A percentile compares a stretch with the other conserved stretches of the same genome.
Evolutionary conservation across 2,888 invertebrate genomes (phyloP).

Genomic region (Lypha dubia): DNA sequence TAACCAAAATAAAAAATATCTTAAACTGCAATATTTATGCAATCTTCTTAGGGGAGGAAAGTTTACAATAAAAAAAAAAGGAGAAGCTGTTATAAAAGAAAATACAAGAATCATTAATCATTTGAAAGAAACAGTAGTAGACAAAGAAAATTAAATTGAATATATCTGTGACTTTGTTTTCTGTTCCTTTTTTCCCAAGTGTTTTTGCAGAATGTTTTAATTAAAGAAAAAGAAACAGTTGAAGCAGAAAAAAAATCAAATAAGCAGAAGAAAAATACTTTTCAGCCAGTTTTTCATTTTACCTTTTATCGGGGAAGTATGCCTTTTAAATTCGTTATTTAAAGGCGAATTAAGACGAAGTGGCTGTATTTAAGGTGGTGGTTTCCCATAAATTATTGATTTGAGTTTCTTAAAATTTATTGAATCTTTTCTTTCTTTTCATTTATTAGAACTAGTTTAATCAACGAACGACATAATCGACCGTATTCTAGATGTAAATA

Average conservation of each 20-base stretch:
- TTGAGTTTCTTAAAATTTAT: background rate
- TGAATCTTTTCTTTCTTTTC: background rate
- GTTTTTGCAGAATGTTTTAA: conserved; percentile 49
- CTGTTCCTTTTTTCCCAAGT: too few relatives aligned
- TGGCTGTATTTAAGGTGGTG: background rate
- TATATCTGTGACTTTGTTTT: conserved; percentile 52
- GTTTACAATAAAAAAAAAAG: background rate
- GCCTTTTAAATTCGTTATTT: background rate
- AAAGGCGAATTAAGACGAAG: background rate
- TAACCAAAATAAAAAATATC: conserved; percentile 1
- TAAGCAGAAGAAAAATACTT: conserved; percentile 3
- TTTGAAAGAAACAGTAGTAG: conserved; percentile 50
- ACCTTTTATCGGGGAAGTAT: background rate
- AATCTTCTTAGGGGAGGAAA: conserved; percentile 48
- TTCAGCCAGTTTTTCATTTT: background rate
- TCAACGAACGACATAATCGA: too few relatives aligned
- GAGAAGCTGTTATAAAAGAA: conserved; percentile 7
- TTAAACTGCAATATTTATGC: conserved; percentile 66
- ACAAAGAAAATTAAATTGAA: conserved; percentile 66
- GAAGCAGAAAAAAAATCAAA: background rate
- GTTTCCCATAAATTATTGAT: background rate
- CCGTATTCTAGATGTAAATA: too few relatives aligned
- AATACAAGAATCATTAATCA: conserved; percentile 66
- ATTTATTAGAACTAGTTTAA: too few relatives aligned
- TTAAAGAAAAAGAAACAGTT: conserved; percentile 45